Evolutionary conservation across 2,797 vertebrate genomes (phyloP).

Genomic region (Leontocebus nigricollis): DNA sequence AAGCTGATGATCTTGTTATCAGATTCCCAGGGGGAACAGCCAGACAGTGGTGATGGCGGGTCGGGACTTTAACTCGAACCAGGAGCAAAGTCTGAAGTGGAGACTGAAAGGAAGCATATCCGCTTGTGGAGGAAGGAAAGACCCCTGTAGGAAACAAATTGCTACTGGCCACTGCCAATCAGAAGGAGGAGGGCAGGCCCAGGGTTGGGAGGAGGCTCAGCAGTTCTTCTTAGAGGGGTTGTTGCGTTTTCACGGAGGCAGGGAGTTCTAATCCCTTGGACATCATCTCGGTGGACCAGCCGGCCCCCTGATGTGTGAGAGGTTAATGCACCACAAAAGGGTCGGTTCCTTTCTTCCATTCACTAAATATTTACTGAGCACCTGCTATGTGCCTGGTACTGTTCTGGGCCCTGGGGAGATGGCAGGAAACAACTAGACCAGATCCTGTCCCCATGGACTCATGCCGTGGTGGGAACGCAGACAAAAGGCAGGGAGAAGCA

Average conservation of each 20-base stretch:
- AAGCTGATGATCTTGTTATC: neutral
- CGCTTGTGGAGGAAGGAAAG: no score
- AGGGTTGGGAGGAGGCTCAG: fast-evolving
- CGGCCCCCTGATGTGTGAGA: neutral
- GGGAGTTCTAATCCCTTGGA: neutral
- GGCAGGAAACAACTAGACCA: neutral
- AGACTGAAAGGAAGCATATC: fast-evolving
- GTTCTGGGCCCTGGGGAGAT: neutral
- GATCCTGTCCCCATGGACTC: neutral
- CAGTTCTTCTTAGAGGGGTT: neutral
- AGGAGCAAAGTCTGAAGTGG: neutral
- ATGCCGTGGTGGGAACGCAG: neutral
- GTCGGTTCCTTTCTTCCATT: neutral
- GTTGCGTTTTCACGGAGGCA: neutral
- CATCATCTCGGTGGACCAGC: fast-evolving
- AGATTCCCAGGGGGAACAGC: neutral
- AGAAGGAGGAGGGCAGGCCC: fast-evolving
- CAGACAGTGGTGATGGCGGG: neutral
- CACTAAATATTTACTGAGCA: neutral
- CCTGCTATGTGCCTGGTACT: neutral
- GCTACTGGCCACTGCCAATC: fast-evolving
- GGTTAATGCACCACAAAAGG: no score
- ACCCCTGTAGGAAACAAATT: fast-evolving
- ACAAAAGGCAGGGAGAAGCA: neutral
- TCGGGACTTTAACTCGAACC: neutral